Evolutionary conservation across 2,888 invertebrate species (phyloP).

Genomic region (Malthinus flaveolus): DNA sequence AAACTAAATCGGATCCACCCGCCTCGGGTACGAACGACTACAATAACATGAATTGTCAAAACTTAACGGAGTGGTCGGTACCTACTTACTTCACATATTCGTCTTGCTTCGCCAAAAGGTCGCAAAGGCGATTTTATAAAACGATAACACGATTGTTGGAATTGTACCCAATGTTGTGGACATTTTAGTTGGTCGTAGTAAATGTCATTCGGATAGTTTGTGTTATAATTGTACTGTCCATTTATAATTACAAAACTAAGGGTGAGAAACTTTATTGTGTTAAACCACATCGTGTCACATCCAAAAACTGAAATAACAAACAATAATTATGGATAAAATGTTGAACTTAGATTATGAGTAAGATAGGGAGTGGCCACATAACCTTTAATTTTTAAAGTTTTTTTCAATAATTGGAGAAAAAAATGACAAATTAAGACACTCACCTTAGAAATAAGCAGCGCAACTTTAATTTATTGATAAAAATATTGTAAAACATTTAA

Average conservation of each 20-base stretch:
- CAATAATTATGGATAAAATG: no score
- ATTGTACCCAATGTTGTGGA: constrained; percentile 86
- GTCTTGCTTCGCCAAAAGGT: constrained; percentile 77
- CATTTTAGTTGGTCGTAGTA: constrained; percentile 59
- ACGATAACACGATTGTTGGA: constrained; percentile 81
- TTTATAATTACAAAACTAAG: not conserved
- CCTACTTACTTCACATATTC: constrained; percentile 67
- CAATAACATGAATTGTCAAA: constrained; percentile 17
- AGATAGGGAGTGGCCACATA: no score
- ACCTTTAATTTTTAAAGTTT: no score
- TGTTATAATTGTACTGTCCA: constrained; percentile 21
- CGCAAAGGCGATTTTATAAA: constrained; percentile 87
- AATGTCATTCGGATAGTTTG: constrained; percentile 36
- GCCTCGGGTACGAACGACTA: constrained; percentile 62
- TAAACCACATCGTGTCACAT: no score
- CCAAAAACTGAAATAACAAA: no score
- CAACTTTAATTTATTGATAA: no score
- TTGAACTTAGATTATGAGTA: no score
- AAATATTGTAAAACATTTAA: no score
- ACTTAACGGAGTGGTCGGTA: constrained; percentile 32
- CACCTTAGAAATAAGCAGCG: no score
- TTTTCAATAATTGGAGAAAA: no score
- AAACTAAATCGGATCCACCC: constrained; percentile 73
- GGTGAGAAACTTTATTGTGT: no score
- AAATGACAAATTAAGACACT: no score